Evolutionary conservation across 2,888 invertebrate species (phyloP).

Genomic region (Lasioglossum lativentre): DNA sequence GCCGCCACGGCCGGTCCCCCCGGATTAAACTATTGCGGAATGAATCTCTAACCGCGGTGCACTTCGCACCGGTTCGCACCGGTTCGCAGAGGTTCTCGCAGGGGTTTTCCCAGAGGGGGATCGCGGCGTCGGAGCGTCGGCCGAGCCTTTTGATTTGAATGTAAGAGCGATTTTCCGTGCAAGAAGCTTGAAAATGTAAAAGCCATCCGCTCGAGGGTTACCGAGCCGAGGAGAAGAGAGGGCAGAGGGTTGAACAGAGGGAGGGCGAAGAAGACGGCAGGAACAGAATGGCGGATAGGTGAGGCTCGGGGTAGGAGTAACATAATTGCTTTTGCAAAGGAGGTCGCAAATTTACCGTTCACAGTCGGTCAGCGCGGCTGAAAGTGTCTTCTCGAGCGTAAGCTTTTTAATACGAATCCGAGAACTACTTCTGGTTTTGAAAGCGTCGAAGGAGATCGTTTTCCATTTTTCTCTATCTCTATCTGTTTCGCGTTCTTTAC

Average conservation of each 20-base stretch:
- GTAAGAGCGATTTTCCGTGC: slow-evolving; percentile 77
- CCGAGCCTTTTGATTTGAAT: slow-evolving; percentile 74
- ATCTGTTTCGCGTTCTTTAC: slow-evolving; percentile 36
- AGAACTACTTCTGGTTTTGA: slow-evolving; percentile 78
- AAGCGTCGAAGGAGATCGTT: slow-evolving; percentile 68
- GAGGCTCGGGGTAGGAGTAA: slow-evolving; percentile 58
- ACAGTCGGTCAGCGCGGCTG: slow-evolving; percentile 71
- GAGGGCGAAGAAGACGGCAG: not conserved
- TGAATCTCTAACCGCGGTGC: slow-evolving; percentile 64
- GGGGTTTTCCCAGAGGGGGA: not conserved
- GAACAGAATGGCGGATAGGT: slow-evolving; percentile 31
- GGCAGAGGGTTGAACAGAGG: slow-evolving; percentile 2
- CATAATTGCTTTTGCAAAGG: slow-evolving; percentile 74
- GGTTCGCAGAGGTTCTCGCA: not conserved
- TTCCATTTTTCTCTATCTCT: slow-evolving; percentile 35
- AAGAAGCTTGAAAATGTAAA: slow-evolving; percentile 73
- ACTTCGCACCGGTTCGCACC: slow-evolving; percentile 39
- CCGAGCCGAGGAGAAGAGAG: slow-evolving; percentile 34
- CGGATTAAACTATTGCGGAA: slow-evolving; percentile 66
- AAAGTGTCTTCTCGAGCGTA: slow-evolving; percentile 73
- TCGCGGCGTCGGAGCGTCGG: slow-evolving; percentile 30
- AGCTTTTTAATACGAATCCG: slow-evolving; percentile 78
- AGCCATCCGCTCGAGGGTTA: slow-evolving; percentile 65
- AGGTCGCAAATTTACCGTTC: slow-evolving; percentile 75
- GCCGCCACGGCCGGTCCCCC: slow-evolving; percentile 20